Percentiles rank a stretch among this genome's conserved stretches.
Conservation (phyloP, 1,140 invertebrate genomes). For the Tribolium castaneum region DNA sequence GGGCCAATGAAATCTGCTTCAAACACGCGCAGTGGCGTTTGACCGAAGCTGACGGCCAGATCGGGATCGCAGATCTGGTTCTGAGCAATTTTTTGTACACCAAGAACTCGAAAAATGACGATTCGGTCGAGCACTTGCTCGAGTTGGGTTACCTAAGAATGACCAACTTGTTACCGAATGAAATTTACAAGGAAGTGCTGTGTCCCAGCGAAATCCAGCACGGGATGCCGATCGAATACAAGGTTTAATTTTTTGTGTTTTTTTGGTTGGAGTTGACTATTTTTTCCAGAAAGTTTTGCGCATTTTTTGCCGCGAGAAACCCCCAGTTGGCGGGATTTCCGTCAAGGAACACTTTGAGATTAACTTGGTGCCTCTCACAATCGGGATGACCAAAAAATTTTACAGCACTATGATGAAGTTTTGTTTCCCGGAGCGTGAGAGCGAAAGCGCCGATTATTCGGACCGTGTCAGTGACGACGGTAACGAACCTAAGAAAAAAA, state of each 20-base stretch:
- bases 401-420: conserved; percentile 98
- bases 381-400: conserved; percentile 96
- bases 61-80: conserved; percentile 95
- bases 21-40: conserved; percentile 98
- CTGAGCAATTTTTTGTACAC: conserved; percentile 97
- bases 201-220: conserved; percentile 88
- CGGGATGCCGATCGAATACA: conserved; percentile 89
- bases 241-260: conserved; percentile 58
- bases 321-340: conserved; percentile 95
- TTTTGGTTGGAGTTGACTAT: too few relatives aligned
- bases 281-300: conserved; percentile 77
- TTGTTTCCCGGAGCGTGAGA: conserved; percentile 97
- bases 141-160: conserved; percentile 98
- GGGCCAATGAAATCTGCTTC: conserved; percentile 97
- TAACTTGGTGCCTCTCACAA: conserved; percentile 92
- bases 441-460: conserved; percentile 81
- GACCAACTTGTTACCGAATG: conserved; percentile 94
- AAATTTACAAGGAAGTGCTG: conserved; percentile 93
- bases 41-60: conserved; percentile 96
- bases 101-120: conserved; percentile 95
- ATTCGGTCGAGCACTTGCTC: conserved; percentile 96
- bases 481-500: conserved; percentile 61
- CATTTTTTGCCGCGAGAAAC: conserved; percentile 90
- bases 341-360: conserved; percentile 99
- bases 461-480: conserved; percentile 71